Evolutionary conservation across 2,888 invertebrate species (phyloP), one percentile per base, ranked within the genome.

Genomic region (Allophyes oxyacanthae): DNA sequence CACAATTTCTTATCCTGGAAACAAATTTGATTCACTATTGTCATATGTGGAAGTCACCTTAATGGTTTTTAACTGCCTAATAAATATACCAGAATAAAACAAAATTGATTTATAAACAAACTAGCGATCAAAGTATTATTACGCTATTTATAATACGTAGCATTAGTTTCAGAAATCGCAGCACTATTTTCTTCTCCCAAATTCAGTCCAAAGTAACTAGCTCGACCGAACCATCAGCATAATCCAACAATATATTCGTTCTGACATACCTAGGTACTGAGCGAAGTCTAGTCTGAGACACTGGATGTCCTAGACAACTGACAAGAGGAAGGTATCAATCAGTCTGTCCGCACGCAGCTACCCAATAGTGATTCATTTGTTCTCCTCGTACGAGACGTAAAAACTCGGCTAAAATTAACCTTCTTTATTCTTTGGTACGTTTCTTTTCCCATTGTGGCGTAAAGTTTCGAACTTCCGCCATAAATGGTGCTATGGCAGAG

Each of bases 291-390:
- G 70, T 46, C 42, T 49, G 38, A 70, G 71, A 58, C 70, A 36
- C 56, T 44, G 20, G 52, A 46, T 46, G 55, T 65, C 33, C 52
- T 40, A 57, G 53, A 71, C 49, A 2, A 20, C 20, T 20, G 20
- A 20, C 2, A 53, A 64, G 46, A 73, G 72, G 74, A 72, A 69
- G 72, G 56, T 73, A 73, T 72, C 72, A 72, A 72, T 72, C 72
- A 73, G 59, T 36, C 61, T 55, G 58, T 52, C 57, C 62, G 49
- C 54, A 15, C 49, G 26, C 51, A 59, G 43, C 46, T 43, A 57
- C 51, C 56, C 60, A 72, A 64, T 49, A 65, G 70, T 69, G 70
- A 70, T 73, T 73, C 66, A 72, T 71, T 51, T 52, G 65, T 33
- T 49, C 58, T 72, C 38, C 26, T 37, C 40, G 34, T 37, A 55